Evolutionary conservation across 1,140 invertebrate species (phyloP), one percentile per base, ranked within the genome.

Genomic region (Apolygus lucorum): DNA sequence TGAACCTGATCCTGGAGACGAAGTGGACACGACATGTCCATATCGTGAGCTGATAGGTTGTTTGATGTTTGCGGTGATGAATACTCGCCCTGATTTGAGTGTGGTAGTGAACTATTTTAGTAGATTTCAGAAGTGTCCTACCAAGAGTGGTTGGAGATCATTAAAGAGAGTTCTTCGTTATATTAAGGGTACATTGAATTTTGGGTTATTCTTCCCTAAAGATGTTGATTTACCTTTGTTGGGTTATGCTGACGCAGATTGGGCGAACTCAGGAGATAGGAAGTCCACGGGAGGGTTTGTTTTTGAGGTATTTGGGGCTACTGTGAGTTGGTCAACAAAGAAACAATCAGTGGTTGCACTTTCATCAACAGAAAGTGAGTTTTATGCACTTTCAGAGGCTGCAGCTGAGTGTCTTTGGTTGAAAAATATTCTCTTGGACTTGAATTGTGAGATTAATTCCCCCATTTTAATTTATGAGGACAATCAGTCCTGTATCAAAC

Each of bases 1-100:
- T 64, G 17, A 25, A 17, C 24, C 17, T 17, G 25, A 64, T 11
- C 14, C 22, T 25, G 2, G 17, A 26, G 4, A 21, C 63, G 17
- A 17, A 64, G 27, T 27, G 17, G 4, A 17, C 1, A 17, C 24
- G 11, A n/a, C 17, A 27, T 25, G 27, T 17, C 63, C 63, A 24
- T 64, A 25, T 8, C 22, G n/a, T 17, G 21, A 64, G 28, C 28
- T 64, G 25, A 25, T 64, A 26, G 63, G 63, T 26, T 64, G 63
- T 26, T 26, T 64, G 17, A 64, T 64, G 63, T 27, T 25, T 64
- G 22, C 26, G 4, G 26, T 64, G 14, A 26, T 64, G 28, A 26
- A 14, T 64, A 64, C 63, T 25, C n/a, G 13, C 22, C 63, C 63
- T 25, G 63, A 64, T 49, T n/a, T n/a, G n/a, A n/a, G n/a, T n/a